Evolutionary conservation across 2,888 invertebrate species (phyloP).

Genomic region (Drosophila seclusa): DNA sequence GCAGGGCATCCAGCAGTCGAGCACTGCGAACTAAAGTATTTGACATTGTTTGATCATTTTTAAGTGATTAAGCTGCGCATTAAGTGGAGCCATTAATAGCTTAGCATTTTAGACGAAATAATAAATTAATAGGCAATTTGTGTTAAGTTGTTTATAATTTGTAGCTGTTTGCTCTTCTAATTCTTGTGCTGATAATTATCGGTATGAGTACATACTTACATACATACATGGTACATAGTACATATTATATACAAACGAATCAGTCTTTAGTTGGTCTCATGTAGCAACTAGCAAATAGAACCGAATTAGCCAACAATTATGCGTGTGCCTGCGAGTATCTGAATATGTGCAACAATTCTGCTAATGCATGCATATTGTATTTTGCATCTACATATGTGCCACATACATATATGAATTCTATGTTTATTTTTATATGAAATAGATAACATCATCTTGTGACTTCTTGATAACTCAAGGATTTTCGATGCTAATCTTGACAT

Average conservation of each 20-base stretch:
- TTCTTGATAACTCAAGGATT: neutral
- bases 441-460: neutral
- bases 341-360: conserved; percentile 9
- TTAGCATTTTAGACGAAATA: conserved; percentile 22
- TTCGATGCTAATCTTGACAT: neutral
- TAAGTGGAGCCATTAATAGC: conserved; percentile 26
- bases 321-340: conserved; percentile 14
- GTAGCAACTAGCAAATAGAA: conserved; percentile 1
- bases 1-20: neutral
- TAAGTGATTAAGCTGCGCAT: conserved; percentile 39
- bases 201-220: conserved; percentile 3
- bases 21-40: no score
- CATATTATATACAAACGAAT: neutral
- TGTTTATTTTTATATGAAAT: neutral
- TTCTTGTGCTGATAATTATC: neutral
- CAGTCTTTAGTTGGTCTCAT: neutral
- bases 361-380: conserved; percentile 14
- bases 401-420: conserved; percentile 4
- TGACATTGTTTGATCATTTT: neutral
- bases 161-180: conserved; percentile 51
- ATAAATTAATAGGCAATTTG: conserved; percentile 33
- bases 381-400: neutral
- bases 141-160: conserved; percentile 46
- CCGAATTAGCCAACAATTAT: neutral
- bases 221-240: neutral